Base-by-base conservation (phyloP, 2,888 invertebrate species). In the Phragmatobia fuliginosa region DNA sequence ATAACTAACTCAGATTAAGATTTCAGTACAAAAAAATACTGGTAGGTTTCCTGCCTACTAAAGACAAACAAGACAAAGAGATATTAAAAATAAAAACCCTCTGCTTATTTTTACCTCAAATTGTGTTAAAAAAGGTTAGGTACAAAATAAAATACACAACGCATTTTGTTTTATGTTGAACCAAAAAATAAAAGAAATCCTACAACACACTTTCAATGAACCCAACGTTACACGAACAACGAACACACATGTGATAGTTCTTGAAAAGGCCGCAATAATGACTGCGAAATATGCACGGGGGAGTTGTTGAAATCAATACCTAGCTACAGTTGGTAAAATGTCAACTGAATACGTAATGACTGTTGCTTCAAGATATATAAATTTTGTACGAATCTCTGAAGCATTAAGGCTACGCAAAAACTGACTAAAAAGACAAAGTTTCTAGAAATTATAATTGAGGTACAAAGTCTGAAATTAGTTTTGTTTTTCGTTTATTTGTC, bases 221-320 rank as follows among this genome's bases (percentile, higher is more conserved):
- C 16, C 38, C 25, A 25, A 62, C 33, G 49, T 67, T 60, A n/a
- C 25, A 25, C 18, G 33, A 25, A 33, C 49, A 32, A 49, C 14
- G 41, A 67, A 33, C 41, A 49, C 25, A 63, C 33, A 62, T 38
- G 33, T 68, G 56, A 63, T 79, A 73, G 77, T 72, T 75, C 31
- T 49, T 73, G 64, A 31, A 60, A 60, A 32, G 52, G 28, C 21
- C 45, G 32, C 45, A 68, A 80, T 80, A 78, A 80, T 80, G 76
- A 78, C 69, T 72, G 32, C 70, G 80, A 80, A 78, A 76, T 76
- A 80, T 69, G 71, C 74, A 49, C 62, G 62, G 52, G 56, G 58
- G 72, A 66, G 36, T 63, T 63, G 52, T 52, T 60, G 74, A 74
- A 80, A 80, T 80, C 80, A 73, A 80, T 78, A 80, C 70, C 67